Evolutionary conservation across 2,113 vertebrate species (phyloP).

Genomic region (Cheilinus undulatus): DNA sequence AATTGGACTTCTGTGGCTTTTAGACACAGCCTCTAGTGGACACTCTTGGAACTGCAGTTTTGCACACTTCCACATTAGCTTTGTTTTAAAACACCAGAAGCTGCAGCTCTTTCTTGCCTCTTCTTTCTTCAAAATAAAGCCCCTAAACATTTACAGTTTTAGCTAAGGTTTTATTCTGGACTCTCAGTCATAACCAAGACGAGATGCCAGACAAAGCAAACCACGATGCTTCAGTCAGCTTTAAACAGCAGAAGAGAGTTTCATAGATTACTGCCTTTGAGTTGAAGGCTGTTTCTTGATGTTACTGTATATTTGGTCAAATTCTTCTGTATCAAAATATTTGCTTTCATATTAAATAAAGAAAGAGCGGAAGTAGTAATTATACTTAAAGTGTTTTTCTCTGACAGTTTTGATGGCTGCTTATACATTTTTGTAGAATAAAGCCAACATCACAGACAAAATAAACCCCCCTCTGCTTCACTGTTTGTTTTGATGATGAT

Average conservation of each 20-base stretch:
- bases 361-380: neutral
- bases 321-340: constrained; percentile 14
- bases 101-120: too few relatives aligned
- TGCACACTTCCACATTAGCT: too few relatives aligned
- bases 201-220: constrained; percentile 12
- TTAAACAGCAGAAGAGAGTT: neutral
- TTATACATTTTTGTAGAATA: neutral
- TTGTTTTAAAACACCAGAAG: too few relatives aligned
- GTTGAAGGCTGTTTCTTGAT: constrained; percentile 6
- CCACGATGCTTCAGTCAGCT: neutral
- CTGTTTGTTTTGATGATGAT: constrained; percentile 37
- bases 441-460: constrained; percentile 24
- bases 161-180: constrained; percentile 25
- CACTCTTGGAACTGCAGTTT: too few relatives aligned
- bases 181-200: constrained; percentile 20
- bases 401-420: constrained; percentile 14
- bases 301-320: constrained; percentile 22
- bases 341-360: constrained; percentile 19
- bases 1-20: too few relatives aligned
- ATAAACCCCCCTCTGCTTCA: constrained; percentile 13
- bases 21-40: too few relatives aligned
- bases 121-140: constrained; percentile 14
- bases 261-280: constrained; percentile 1
- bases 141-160: constrained; percentile 8
- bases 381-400: neutral